Evolutionary conservation across 1,140 invertebrate species (phyloP), one percentile per base, ranked within the genome.

Genomic region (Aradophagus sp.): DNA sequence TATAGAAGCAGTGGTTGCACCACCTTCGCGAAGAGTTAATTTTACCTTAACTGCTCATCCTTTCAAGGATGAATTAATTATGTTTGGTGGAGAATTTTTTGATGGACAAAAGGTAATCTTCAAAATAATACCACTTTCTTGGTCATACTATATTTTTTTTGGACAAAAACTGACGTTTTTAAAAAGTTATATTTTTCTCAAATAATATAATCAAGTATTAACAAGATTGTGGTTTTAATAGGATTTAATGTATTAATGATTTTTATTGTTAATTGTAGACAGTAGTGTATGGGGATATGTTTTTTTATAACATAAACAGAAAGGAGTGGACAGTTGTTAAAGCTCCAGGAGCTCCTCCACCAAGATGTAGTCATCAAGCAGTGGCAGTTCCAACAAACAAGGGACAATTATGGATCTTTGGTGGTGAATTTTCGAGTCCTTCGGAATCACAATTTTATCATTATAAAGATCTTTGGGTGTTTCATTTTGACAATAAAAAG

Each of bases 391-490:
- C 91, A 19, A 88, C 90, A 19, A 91, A 91, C 72, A 90, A 90
- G 70, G 94, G 93, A 10, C 90, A 93, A 76, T 74, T 93, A 1
- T 94, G 96, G 88, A 77, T 97, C 26, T 97, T 97, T 89, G 96
- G 96, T 13, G 96, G 96, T 4, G 96, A 98, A 87, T 97, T 94
- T 86, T 91, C 93, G 0, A 96, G 93, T 82, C 92, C 93, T 1
- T 92, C 92, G 0, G 94, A 97, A 77, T 92, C 93, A 19, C 96
- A 97, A 81, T 98, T 97, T 83, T 93, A 97, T 83, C 96, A 98
- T 80, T 98, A 96, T 78, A 92, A 91, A 82, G 96, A 98, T 82
- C 86, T 98, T 0, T 98, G 96, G 95, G 89, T 95, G 12, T 95
- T 91, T 79, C 90, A 93, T 78, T 80, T 93, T 4, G 88, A 89